phyloP scores from a whole-genome alignment of 2,888 invertebrate species.

The Drosophila mulleri region DNA sequence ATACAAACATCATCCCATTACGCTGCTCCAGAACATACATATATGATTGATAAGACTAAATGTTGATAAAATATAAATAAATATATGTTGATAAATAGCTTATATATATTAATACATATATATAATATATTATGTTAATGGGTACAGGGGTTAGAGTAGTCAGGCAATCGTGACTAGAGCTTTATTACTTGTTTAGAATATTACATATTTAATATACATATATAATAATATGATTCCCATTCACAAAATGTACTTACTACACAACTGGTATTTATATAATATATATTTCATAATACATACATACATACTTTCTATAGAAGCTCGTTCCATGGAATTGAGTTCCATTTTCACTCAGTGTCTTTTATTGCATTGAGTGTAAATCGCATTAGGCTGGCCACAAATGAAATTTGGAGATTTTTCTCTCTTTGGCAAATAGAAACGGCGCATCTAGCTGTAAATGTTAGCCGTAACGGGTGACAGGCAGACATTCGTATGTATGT shows the following conservation, averaged over 20 bases:
- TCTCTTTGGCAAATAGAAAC: conserved; percentile 4
- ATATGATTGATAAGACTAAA: too few relatives aligned
- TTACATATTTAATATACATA: not conserved
- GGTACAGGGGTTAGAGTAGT: not conserved
- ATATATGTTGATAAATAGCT: too few relatives aligned
- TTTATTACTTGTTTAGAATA: not conserved
- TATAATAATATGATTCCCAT: not conserved
- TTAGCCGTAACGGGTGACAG: conserved; percentile 14
- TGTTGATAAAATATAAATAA: too few relatives aligned
- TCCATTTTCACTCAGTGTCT: not conserved
- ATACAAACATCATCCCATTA: too few relatives aligned
- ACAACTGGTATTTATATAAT: not conserved
- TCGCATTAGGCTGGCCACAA: conserved; percentile 3
- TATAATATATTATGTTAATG: not conserved
- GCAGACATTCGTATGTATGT: not conserved
- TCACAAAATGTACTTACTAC: not conserved
- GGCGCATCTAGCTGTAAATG: conserved; percentile 5
- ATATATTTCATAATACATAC: not conserved
- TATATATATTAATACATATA: too few relatives aligned
- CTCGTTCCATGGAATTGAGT: not conserved
- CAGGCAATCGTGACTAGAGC: accelerated
- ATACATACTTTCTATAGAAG: not conserved
- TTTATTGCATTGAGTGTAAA: conserved; percentile 1
- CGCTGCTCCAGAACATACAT: too few relatives aligned
- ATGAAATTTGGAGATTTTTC: not conserved